Conservation (phyloP, 2,888 invertebrate genomes). For the Tortricodes alternella region DNA sequence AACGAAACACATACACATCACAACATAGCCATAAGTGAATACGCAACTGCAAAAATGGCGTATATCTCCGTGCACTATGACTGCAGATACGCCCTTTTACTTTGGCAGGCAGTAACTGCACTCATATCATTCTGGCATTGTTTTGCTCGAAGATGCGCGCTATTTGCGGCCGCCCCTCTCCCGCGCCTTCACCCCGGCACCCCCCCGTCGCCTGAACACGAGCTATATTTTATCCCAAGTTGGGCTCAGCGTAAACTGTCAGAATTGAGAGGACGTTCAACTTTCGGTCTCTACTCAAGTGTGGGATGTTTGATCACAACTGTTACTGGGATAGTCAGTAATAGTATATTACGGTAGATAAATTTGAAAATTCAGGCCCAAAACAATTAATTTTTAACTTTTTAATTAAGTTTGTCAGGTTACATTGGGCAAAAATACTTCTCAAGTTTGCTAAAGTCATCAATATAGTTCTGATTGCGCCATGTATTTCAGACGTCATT, state of each 20-base stretch:
- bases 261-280: constrained; percentile 78
- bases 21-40: background rate
- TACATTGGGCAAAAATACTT: too few relatives aligned
- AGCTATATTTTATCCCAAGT: constrained; percentile 80
- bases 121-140: constrained; percentile 77
- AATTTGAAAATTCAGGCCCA: too few relatives aligned
- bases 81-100: constrained; percentile 12
- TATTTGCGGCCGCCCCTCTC: constrained; percentile 65
- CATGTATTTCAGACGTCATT: too few relatives aligned
- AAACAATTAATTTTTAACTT: too few relatives aligned
- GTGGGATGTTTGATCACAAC: constrained; percentile 9
- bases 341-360: too few relatives aligned
- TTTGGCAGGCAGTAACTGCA: constrained; percentile 15
- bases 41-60: background rate
- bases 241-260: constrained; percentile 78
- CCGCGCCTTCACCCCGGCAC: constrained; percentile 62
- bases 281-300: constrained; percentile 58
- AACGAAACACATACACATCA: constrained; percentile 1
- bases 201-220: constrained; percentile 65
- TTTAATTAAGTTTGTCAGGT: too few relatives aligned
- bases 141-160: constrained; percentile 78
- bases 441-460: too few relatives aligned
- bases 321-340: constrained; percentile 9
- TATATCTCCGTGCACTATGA: background rate
- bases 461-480: too few relatives aligned